A percentile compares a stretch with the other conserved stretches of the same genome.
These are phyloP conservation scores for Heliconius aoede DNA, from an alignment of 2,888 invertebrate genomes.

Conservation along the genomic window DNA sequence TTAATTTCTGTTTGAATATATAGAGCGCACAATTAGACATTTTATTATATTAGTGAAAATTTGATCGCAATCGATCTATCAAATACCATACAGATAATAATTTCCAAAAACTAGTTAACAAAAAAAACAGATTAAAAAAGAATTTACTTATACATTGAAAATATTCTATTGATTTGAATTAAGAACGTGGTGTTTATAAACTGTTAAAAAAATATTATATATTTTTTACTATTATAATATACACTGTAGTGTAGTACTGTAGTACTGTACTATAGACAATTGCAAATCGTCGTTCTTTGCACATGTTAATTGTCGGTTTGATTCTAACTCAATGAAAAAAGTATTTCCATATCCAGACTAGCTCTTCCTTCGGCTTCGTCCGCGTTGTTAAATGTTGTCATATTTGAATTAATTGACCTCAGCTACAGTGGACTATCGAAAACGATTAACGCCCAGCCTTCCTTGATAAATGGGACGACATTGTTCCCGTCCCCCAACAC, in stretches of 20 bases:
- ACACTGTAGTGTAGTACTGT: no score
- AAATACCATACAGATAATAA: neutral
- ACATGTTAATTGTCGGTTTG: neutral
- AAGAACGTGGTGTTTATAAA: no score
- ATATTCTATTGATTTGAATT: no score
- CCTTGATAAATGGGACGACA: neutral
- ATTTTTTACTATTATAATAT: no score
- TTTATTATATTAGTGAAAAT: neutral
- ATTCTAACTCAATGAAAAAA: neutral
- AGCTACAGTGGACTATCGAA: no score
- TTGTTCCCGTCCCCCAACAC: no score
- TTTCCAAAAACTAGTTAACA: neutral
- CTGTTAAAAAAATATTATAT: no score
- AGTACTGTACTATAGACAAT: no score
- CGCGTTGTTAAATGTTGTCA: no score
- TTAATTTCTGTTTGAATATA: neutral
- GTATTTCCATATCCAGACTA: neutral
- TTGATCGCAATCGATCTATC: neutral
- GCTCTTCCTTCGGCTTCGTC: neutral
- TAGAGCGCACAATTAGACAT: neutral
- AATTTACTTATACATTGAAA: no score
- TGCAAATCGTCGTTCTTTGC: neutral
- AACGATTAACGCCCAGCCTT: neutral
- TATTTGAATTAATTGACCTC: no score
- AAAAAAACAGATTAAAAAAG: neutral